Base-by-base conservation (phyloP, 2,888 invertebrate genomes). In the Sinhomidia bicolor region DNA sequence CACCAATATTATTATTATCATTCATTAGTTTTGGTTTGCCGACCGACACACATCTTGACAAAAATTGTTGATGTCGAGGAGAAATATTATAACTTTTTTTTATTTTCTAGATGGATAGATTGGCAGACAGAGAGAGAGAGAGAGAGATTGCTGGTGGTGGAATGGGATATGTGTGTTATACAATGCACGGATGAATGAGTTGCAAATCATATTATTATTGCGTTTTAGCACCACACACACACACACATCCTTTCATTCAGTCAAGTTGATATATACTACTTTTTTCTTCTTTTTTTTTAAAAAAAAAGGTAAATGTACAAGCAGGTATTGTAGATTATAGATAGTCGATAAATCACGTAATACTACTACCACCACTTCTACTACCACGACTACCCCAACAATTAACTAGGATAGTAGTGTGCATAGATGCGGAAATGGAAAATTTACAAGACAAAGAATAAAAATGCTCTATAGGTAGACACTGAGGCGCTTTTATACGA, bases 381-480 rank as follows among this genome's bases (percentile, higher is more conserved):
- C n/a, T n/a, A n/a, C n/a, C 23, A 26, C 60, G 2, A 60, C 65
- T 36, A 65, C n/a, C 36, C n/a, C 26, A 74, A 47, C 74, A 74
- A 47, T 74, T 47, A 74, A 74, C 47, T 74, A 74, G 47, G 47
- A 47, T 74, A 51, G 47, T 74, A n/a, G 74, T 74, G 74, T 71
- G 41, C 74, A 74, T 44, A 26, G 47, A 74, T 74, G 74, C 74
- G 74, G 74, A 74, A 74, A 74, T 74, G 47, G 47, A 74, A 71
- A 71, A 23, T 74, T 71, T 44, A 41, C 17, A 51, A 32, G 65
- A n/a, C 26, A 23, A 20, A 3, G 57, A 57, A 23, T 57, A 26
- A 3, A 57, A 23, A 23, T n/a, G n/a, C n/a, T n/a, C n/a, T n/a
- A n/a, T n/a, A n/a, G n/a, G n/a, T n/a, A n/a, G n/a, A n/a, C n/a